Percentiles rank a stretch among this genome's conserved stretches.
Evolutionary conservation across 2,888 invertebrate species (phyloP).

Genomic region (Schrankia costaestrigalis): DNA sequence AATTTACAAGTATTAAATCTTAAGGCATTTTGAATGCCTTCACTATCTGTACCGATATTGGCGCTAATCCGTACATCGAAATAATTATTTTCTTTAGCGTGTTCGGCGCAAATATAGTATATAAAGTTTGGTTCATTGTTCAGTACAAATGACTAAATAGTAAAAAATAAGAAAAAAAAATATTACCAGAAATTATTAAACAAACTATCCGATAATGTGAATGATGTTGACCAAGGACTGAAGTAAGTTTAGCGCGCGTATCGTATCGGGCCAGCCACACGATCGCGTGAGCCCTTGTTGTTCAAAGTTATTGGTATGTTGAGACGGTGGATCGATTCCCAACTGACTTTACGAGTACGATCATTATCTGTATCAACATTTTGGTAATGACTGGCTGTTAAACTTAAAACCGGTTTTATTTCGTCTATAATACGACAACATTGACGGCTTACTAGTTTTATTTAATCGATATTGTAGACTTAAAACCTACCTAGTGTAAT

Average conservation of each 20-base stretch:
- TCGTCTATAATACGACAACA: slow-evolving; percentile 14
- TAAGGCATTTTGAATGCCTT: too few species aligned
- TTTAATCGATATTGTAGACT: too few species aligned
- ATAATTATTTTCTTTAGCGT: too few species aligned
- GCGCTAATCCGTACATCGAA: too few species aligned
- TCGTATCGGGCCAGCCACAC: slow-evolving; percentile 28
- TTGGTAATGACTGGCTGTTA: slow-evolving; percentile 35
- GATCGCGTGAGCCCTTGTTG: slow-evolving; percentile 48
- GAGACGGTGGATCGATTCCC: slow-evolving; percentile 45
- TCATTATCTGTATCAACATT: slow-evolving; percentile 48
- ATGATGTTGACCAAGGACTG: slow-evolving; percentile 40
- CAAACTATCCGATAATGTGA: slow-evolving; percentile 22
- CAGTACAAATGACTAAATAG: too few species aligned
- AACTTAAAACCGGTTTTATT: slow-evolving; percentile 27
- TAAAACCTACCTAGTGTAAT: too few species aligned
- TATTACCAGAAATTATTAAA: too few species aligned
- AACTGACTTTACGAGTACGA: slow-evolving; percentile 48
- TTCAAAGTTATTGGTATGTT: slow-evolving; percentile 44
- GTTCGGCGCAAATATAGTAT: too few species aligned
- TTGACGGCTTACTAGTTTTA: slow-evolving; percentile 1
- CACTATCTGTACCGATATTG: too few species aligned
- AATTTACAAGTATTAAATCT: too few species aligned
- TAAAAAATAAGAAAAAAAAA: too few species aligned
- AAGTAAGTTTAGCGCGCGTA: slow-evolving; percentile 15
- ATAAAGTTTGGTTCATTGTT: too few species aligned